Percentiles rank a stretch among this genome's conserved stretches.
Conservation (phyloP, 1,140 invertebrate species). For the Watersipora subatra region DNA sequence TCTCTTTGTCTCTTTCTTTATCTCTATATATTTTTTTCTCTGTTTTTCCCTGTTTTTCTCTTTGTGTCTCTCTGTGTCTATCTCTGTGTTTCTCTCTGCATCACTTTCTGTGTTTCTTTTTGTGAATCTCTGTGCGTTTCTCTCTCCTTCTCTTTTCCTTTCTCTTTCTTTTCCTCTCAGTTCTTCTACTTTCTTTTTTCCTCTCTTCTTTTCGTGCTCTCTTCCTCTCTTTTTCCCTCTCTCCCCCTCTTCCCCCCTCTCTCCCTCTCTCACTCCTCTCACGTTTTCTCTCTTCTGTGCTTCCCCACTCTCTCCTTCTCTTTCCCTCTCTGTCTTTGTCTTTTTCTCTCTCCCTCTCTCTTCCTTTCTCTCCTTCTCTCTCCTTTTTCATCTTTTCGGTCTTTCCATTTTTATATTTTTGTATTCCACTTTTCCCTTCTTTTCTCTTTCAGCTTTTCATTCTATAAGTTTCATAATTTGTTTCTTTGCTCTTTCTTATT, state of each 20-base stretch:
- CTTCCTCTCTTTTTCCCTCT: constrained; percentile 4
- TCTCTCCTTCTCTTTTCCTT: background rate
- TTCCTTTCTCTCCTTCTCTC: constrained; percentile 2
- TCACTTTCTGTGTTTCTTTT: background rate
- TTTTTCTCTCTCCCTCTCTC: constrained; percentile 3
- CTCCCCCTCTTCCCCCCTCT: constrained; percentile 1
- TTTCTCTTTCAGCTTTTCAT: too few relatives aligned
- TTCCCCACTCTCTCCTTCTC: background rate
- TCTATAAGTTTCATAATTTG: too few relatives aligned
- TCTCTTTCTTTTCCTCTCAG: background rate
- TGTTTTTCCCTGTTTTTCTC: background rate
- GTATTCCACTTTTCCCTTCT: too few relatives aligned
- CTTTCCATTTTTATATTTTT: too few relatives aligned
- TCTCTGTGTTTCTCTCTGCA: background rate
- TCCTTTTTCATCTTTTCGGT: background rate
- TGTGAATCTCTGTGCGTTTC: background rate
- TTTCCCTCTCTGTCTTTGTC: constrained; percentile 1
- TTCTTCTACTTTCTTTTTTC: background rate
- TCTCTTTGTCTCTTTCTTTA: background rate
- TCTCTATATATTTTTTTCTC: background rate
- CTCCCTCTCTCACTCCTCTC: constrained; percentile 3
- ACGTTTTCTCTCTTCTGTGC: background rate
- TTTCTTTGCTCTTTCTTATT: too few relatives aligned
- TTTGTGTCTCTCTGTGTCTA: background rate
- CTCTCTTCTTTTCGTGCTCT: background rate